phyloP scores from a whole-genome alignment of 2,113 vertebrate species.

The Aleadryas rufinucha region DNA sequence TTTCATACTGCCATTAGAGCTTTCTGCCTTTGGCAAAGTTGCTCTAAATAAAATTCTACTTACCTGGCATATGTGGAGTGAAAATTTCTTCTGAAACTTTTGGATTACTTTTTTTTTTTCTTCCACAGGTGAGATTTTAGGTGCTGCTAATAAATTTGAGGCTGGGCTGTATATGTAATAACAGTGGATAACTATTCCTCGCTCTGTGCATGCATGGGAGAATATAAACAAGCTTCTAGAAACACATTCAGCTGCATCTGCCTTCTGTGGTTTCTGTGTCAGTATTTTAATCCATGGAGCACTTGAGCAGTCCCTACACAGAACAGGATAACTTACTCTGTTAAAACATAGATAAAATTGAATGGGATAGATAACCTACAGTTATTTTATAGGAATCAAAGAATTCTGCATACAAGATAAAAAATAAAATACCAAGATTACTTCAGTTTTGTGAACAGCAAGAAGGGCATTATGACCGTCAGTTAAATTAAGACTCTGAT shows the following conservation, averaged over 20 bases:
- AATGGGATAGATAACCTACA: neutral
- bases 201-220: conserved; percentile 55
- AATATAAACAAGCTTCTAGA: conserved; percentile 59
- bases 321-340: neutral
- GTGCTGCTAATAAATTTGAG: conserved; percentile 23
- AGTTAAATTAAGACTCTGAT: neutral
- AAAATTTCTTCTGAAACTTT: neutral
- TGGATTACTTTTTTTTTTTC: neutral
- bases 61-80: neutral
- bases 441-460: neutral
- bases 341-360: neutral
- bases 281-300: neutral
- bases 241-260: conserved; percentile 3
- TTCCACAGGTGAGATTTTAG: neutral
- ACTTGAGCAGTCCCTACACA: neutral
- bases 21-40: neutral
- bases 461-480: neutral
- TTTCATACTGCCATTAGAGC: neutral
- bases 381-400: neutral
- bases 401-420: neutral
- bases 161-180: conserved; percentile 28
- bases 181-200: conserved; percentile 23
- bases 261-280: neutral
- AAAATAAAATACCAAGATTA: neutral
- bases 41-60: neutral